These are phyloP conservation scores for Drosophila ambigua DNA, from an alignment of 1,140 invertebrate genomes.

Conservation along the genomic window DNA sequence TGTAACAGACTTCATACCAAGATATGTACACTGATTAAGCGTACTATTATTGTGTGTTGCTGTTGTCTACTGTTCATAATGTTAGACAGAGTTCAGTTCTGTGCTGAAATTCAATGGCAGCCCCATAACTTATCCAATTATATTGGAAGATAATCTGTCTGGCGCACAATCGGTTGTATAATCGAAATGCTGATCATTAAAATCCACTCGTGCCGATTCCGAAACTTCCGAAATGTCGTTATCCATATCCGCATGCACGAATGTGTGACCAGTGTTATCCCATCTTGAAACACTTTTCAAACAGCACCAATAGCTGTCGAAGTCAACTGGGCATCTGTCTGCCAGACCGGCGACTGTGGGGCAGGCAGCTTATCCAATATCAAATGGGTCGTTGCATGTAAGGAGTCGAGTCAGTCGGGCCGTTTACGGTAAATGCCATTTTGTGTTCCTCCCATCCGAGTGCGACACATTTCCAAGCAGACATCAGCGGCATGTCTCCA, in stretches of 20 bases:
- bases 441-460: conserved; percentile 17
- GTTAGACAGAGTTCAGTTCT: too few species aligned
- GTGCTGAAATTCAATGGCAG: too few species aligned
- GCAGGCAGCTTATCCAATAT: conserved; percentile 18
- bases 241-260: conserved; percentile 4
- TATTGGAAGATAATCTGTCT: too few species aligned
- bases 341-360: conserved; percentile 1
- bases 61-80: too few species aligned
- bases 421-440: conserved; percentile 51
- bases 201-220: conserved; percentile 21
- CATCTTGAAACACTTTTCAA: conserved; percentile 14
- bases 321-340: conserved; percentile 14
- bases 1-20: too few species aligned
- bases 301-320: conserved; percentile 17
- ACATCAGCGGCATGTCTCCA: background rate
- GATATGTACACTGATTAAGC: too few species aligned
- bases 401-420: conserved; percentile 35
- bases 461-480: conserved; percentile 36
- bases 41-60: too few species aligned
- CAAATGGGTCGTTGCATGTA: conserved; percentile 41
- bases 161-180: too few species aligned
- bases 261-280: conserved; percentile 28
- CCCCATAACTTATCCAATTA: too few species aligned
- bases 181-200: conserved; percentile 16
- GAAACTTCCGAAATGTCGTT: conserved; percentile 3